Percentiles rank a stretch among this genome's conserved stretches.
Conservation (phyloP, 2,113 vertebrate genomes). For the Hippoglossus stenolepis region DNA sequence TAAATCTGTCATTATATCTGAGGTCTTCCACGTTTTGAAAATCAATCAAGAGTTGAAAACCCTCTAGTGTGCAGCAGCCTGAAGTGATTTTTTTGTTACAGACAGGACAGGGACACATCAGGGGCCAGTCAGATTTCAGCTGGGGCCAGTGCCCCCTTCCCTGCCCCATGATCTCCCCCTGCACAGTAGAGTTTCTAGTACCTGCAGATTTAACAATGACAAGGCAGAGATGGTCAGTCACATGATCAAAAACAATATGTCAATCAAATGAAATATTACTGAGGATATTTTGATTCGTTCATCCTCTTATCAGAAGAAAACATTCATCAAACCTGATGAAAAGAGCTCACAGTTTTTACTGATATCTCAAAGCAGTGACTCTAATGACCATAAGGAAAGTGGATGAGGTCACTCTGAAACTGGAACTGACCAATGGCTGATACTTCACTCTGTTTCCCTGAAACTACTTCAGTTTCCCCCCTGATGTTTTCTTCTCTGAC, state of each 20-base stretch:
- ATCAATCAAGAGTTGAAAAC: too few species aligned
- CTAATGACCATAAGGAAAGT: slow-evolving; percentile 8
- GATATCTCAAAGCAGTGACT: slow-evolving; percentile 8
- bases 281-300: not conserved
- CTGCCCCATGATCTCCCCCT: too few species aligned
- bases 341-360: too few species aligned
- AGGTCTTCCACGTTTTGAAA: too few species aligned
- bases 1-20: too few species aligned
- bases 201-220: not conserved
- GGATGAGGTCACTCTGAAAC: slow-evolving; percentile 66
- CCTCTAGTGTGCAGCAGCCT: not conserved
- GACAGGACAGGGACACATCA: too few species aligned
- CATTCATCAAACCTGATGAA: not conserved
- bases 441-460: slow-evolving; percentile 55
- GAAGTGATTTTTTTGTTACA: not conserved
- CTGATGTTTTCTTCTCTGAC: slow-evolving; percentile 18
- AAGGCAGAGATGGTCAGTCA: not conserved
- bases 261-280: not conserved
- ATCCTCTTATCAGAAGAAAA: not conserved
- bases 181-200: not conserved
- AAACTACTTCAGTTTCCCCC: slow-evolving; percentile 58
- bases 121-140: too few species aligned
- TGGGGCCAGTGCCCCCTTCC: too few species aligned
- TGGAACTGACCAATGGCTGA: slow-evolving; percentile 64
- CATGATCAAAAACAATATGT: not conserved